Conservation (phyloP, 1,140 invertebrate genomes). For the Musca domestica region DNA sequence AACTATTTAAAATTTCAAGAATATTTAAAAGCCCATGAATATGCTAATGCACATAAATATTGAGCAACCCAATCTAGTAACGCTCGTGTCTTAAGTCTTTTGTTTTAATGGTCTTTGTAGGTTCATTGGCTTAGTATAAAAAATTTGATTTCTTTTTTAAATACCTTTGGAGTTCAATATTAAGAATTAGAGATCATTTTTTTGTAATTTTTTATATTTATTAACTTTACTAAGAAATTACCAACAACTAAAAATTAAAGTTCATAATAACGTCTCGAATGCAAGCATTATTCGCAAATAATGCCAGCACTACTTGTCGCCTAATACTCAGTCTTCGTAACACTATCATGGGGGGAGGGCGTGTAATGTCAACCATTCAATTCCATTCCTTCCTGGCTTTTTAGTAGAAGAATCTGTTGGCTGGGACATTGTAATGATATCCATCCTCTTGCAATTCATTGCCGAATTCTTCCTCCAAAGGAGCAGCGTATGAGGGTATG, state of each 20-base stretch:
- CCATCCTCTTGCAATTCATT: slow-evolving; percentile 40
- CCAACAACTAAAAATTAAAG: background rate
- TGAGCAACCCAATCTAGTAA: no score
- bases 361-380: background rate
- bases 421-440: slow-evolving; percentile 42
- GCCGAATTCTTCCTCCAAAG: slow-evolving; percentile 32
- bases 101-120: no score
- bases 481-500: slow-evolving; percentile 47
- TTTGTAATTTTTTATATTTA: background rate
- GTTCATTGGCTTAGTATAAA: no score
- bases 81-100: no score
- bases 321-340: slow-evolving; percentile 16
- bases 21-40: no score
- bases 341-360: background rate
- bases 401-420: slow-evolving; percentile 41
- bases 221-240: background rate
- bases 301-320: background rate
- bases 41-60: no score
- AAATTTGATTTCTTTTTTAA: no score
- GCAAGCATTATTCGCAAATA: background rate
- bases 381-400: background rate
- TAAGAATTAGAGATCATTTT: no score
- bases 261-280: background rate
- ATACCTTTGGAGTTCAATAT: no score
- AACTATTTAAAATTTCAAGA: no score